These are phyloP conservation scores for Eidolon helvum DNA, from an alignment of 2,113 vertebrate species.

Conservation along the genomic window DNA sequence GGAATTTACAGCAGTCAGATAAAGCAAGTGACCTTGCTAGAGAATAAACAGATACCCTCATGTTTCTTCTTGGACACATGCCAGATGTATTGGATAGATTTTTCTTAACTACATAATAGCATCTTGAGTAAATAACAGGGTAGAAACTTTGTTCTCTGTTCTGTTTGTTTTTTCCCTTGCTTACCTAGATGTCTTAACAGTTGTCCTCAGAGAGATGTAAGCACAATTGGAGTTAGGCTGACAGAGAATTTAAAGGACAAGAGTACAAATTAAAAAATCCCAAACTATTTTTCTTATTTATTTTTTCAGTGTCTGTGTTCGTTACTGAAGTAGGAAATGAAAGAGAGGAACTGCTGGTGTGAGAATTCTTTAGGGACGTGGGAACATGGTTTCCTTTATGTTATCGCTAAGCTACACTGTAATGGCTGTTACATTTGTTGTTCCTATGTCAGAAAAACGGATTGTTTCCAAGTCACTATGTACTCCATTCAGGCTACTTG, in stretches of 20 bases:
- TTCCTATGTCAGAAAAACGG: neutral
- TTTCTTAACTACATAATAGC: neutral
- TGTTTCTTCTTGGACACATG: constrained; percentile 34
- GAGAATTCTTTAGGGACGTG: constrained; percentile 44
- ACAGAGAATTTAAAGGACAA: neutral
- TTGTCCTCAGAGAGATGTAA: neutral
- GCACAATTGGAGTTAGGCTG: neutral
- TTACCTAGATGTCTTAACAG: neutral
- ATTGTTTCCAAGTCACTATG: neutral
- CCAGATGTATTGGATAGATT: neutral
- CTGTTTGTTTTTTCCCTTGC: neutral
- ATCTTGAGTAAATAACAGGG: neutral
- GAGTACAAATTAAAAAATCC: neutral
- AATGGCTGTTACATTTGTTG: neutral
- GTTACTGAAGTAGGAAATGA: constrained; percentile 25
- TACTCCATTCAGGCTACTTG: neutral
- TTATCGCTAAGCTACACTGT: neutral
- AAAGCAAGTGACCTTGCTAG: neutral
- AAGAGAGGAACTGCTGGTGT: neutral
- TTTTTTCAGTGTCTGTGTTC: neutral
- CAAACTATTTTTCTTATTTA: neutral
- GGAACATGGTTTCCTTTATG: neutral
- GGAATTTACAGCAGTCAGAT: neutral
- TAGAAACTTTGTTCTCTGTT: neutral
- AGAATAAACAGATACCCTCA: neutral